Base-by-base conservation (phyloP, 2,888 invertebrate genomes). In the Nebria brevicollis region DNA sequence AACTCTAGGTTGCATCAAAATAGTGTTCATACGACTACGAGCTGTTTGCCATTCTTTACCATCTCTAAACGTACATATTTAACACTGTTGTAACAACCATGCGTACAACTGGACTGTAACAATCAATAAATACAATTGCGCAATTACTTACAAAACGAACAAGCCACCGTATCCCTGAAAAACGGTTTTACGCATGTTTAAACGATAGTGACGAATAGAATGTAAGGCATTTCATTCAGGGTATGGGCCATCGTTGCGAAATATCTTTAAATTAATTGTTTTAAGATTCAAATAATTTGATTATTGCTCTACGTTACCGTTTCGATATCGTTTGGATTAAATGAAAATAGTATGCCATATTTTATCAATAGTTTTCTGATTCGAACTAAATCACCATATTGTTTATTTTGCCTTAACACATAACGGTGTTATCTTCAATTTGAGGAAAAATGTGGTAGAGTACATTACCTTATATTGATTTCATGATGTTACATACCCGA, bases 1-100 rank as follows among this genome's bases (percentile, higher is more conserved):
- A 5, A 85, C 84, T 83, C 89, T 87, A 0, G 92, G 92, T 82
- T 90, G 87, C 90, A 92, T 89, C 87, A 92, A 88, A 82, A 91
- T 89, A 82, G 90, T 90, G 84, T 92, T 91, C 1, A 91, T 90
- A n/a, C 89, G 89, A 26, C 89, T 88, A 77, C 92, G 86, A 15
- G 91, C 86, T 77, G 90, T 87, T 84, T 90, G 90, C 92, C 92
- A 92, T 82, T 91, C 90, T 79, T 91, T 90, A 5, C 91, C 92
- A 85, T 92, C 90, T 64, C 92, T 87, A 81, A 15, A 85, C 85
- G n/a, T 20, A 66, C 4, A 66, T n/a, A 77, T 42, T 42, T 43
- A 5, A 43, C n/a, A n/a, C n/a, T n/a, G n/a, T n/a, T n/a, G n/a
- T n/a, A n/a, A n/a, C n/a, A n/a, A n/a, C n/a, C n/a, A n/a, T n/a